These are phyloP conservation scores for Plectropomus leopardus DNA, from an alignment of 2,113 vertebrate genomes.

Conservation along the genomic window DNA sequence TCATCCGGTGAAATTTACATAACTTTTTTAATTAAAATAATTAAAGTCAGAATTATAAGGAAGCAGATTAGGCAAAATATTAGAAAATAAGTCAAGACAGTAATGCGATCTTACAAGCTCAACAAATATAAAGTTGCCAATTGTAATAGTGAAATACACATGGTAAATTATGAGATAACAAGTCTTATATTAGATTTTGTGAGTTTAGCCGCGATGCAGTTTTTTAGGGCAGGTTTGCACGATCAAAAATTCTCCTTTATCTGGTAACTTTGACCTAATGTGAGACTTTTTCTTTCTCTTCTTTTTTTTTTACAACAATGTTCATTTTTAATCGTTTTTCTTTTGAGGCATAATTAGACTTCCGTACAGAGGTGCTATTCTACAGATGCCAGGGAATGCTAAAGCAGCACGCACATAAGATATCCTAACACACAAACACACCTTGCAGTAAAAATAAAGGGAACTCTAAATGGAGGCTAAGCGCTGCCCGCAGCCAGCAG, in stretches of 20 bases:
- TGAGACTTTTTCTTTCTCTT: background rate
- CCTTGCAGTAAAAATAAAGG: background rate
- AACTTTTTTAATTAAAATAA: background rate
- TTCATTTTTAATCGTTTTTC: too few relatives aligned
- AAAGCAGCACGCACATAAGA: background rate
- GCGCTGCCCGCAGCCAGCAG: conserved; percentile 22
- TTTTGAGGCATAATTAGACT: background rate
- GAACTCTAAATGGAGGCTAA: background rate
- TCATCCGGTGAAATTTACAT: background rate
- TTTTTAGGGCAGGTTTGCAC: background rate
- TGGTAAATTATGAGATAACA: background rate
- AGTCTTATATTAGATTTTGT: background rate
- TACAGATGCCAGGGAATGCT: background rate
- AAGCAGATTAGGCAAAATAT: background rate
- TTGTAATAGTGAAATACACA: background rate
- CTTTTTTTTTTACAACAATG: too few relatives aligned
- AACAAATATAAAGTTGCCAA: background rate
- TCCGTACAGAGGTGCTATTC: background rate
- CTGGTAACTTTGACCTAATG: too few relatives aligned
- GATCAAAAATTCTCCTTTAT: background rate
- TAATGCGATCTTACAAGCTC: background rate
- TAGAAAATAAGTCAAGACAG: background rate
- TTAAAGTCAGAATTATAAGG: background rate
- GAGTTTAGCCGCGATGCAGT: background rate
- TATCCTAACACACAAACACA: background rate